Evolutionary conservation across 2,888 invertebrate species (phyloP).

Genomic region (Bembecia ichneumoniformis): DNA sequence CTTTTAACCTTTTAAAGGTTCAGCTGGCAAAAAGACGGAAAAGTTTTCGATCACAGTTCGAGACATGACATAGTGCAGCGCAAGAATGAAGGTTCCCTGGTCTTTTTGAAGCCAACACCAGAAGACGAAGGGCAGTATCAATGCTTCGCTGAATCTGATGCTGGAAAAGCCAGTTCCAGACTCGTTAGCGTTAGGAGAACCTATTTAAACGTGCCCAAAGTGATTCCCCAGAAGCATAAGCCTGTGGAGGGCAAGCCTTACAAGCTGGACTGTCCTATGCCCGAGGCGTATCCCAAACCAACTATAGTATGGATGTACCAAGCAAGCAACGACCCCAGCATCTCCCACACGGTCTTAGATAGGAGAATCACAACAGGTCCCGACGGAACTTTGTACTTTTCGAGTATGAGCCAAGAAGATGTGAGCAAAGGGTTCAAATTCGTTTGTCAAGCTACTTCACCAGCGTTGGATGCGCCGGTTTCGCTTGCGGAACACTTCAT

Average conservation of each 20-base stretch:
- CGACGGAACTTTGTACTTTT: constrained; percentile 43
- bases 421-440: constrained; percentile 29
- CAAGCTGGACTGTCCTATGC: constrained; percentile 38
- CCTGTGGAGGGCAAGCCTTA: constrained; percentile 43
- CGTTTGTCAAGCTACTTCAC: constrained; percentile 40
- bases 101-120: constrained; percentile 20
- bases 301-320: constrained; percentile 41
- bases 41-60: constrained; percentile 21
- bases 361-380: constrained; percentile 36
- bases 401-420: constrained; percentile 40
- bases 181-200: constrained; percentile 27
- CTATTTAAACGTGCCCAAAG: constrained; percentile 27
- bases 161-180: constrained; percentile 38
- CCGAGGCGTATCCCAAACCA: constrained; percentile 43
- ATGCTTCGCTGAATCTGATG: constrained; percentile 34
- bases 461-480: constrained; percentile 30
- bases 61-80: constrained; percentile 21
- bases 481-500: constrained; percentile 40
- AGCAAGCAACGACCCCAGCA: constrained; percentile 20
- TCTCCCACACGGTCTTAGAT: constrained; percentile 22
- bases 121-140: constrained; percentile 41
- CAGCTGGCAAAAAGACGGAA: constrained; percentile 41
- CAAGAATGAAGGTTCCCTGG: constrained; percentile 33
- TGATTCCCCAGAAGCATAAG: constrained; percentile 24
- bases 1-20: constrained; percentile 25